A percentile compares a stretch with the other conserved stretches of the same genome.
phyloP scores from a whole-genome alignment of 1,140 invertebrate genomes.

The Aradophagus sp. region DNA sequence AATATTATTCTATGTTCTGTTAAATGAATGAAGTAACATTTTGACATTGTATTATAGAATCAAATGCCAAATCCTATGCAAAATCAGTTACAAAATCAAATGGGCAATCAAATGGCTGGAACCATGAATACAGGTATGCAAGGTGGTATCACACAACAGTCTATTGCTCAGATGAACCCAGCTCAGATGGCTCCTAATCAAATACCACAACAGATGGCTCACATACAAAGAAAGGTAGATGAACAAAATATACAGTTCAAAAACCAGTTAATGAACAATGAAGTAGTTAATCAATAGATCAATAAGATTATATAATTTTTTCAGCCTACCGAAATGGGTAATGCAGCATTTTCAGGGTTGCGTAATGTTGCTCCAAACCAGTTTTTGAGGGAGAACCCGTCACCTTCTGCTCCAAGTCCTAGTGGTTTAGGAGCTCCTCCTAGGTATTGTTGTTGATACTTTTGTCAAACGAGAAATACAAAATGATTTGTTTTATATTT shows the following conservation, averaged over 20 bases:
- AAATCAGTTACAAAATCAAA: conserved; percentile 63
- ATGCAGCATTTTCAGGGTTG: conserved; percentile 73
- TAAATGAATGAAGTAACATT: too few relatives aligned
- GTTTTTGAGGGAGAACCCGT: conserved; percentile 82
- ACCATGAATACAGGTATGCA: conserved; percentile 70
- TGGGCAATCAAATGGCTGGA: conserved; percentile 69
- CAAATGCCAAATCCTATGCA: conserved; percentile 74
- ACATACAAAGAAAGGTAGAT: conserved; percentile 72
- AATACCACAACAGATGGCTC: conserved; percentile 76
- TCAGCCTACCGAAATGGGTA: conserved; percentile 72
- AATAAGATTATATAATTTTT: too few relatives aligned
- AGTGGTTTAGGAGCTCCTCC: conserved; percentile 78
- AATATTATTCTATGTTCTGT: background rate
- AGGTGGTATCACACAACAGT: conserved; percentile 68
- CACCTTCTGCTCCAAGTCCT: conserved; percentile 82
- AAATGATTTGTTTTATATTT: too few relatives aligned
- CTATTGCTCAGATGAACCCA: conserved; percentile 74
- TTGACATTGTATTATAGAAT: too few relatives aligned
- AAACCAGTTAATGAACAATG: too few relatives aligned
- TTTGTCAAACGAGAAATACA: background rate
- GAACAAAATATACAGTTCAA: too few relatives aligned
- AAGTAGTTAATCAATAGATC: too few relatives aligned
- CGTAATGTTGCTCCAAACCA: conserved; percentile 79
- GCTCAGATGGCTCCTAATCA: conserved; percentile 76
- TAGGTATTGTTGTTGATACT: conserved; percentile 54